phyloP scores from a whole-genome alignment of 2,888 invertebrate genomes.

The Pyrgus malvae region DNA sequence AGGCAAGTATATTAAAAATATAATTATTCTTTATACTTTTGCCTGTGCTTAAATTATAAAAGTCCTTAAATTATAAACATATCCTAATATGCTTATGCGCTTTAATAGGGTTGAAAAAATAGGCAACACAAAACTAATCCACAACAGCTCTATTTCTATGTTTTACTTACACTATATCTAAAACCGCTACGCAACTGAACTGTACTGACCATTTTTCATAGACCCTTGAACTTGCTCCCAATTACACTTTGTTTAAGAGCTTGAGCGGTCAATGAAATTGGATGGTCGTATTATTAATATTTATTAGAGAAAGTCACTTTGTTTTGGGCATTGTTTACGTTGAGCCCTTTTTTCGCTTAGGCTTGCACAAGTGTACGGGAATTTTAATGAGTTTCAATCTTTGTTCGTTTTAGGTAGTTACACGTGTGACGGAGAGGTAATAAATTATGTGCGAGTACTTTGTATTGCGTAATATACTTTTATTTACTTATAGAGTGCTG shows the following conservation, averaged over 20 bases:
- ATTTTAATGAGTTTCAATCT: slow-evolving; percentile 29
- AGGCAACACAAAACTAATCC: too few species aligned
- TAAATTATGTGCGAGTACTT: not conserved
- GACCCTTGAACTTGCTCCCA: slow-evolving; percentile 9
- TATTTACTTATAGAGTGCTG: too few species aligned
- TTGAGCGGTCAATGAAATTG: slow-evolving; percentile 24
- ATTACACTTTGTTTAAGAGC: slow-evolving; percentile 29
- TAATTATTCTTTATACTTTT: too few species aligned
- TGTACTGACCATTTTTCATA: slow-evolving; percentile 10
- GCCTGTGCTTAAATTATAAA: too few species aligned
- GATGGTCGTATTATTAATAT: slow-evolving; percentile 50
- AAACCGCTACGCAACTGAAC: slow-evolving; percentile 9
- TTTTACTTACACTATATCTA: not conserved
- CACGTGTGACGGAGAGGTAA: not conserved
- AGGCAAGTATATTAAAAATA: too few species aligned
- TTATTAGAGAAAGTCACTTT: slow-evolving; percentile 62
- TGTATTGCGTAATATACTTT: not conserved
- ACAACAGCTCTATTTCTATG: not conserved
- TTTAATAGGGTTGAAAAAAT: too few species aligned
- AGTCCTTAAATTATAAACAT: too few species aligned
- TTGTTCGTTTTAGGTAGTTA: slow-evolving; percentile 8
- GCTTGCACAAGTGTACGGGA: slow-evolving; percentile 20
- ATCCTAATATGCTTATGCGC: too few species aligned
- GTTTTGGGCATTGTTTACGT: slow-evolving; percentile 43
- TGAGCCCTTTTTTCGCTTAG: slow-evolving; percentile 38